phyloP scores from a whole-genome alignment of 2,888 invertebrate genomes.

The Gonocerus acuteangulatus region DNA sequence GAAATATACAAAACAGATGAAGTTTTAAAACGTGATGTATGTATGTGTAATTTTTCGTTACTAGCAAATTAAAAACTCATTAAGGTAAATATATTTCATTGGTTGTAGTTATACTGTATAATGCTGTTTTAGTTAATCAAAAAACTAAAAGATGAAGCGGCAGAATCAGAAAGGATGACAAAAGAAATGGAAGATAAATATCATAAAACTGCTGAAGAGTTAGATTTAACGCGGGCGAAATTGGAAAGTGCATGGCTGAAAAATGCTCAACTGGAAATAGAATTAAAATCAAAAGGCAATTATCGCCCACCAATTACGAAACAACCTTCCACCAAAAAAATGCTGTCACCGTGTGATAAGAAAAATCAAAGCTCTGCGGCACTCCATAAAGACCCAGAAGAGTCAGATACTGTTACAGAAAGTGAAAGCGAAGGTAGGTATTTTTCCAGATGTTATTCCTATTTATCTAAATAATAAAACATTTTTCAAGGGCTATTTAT shows the following conservation, averaged over 20 bases:
- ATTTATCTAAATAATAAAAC: not conserved
- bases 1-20: too few relatives aligned
- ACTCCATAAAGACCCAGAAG: slow-evolving; percentile 31
- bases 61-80: too few relatives aligned
- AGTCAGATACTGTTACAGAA: slow-evolving; percentile 38
- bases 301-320: slow-evolving; percentile 34
- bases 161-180: slow-evolving; percentile 66
- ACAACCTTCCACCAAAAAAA: slow-evolving; percentile 40
- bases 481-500: not conserved
- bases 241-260: slow-evolving; percentile 71
- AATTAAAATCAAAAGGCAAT: slow-evolving; percentile 53
- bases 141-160: slow-evolving; percentile 63
- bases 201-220: slow-evolving; percentile 63
- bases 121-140: slow-evolving; percentile 37
- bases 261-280: slow-evolving; percentile 69
- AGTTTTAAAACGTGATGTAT: too few relatives aligned
- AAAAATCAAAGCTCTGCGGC: slow-evolving; percentile 36
- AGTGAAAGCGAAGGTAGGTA: slow-evolving; percentile 35
- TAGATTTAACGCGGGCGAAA: slow-evolving; percentile 65
- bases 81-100: too few relatives aligned
- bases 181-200: slow-evolving; percentile 76
- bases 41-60: too few relatives aligned
- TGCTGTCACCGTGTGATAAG: slow-evolving; percentile 37
- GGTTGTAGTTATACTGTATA: too few relatives aligned
- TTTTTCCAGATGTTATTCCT: not conserved